Conservation (phyloP, 2,888 invertebrate species). For the Abrostola tripartita region DNA sequence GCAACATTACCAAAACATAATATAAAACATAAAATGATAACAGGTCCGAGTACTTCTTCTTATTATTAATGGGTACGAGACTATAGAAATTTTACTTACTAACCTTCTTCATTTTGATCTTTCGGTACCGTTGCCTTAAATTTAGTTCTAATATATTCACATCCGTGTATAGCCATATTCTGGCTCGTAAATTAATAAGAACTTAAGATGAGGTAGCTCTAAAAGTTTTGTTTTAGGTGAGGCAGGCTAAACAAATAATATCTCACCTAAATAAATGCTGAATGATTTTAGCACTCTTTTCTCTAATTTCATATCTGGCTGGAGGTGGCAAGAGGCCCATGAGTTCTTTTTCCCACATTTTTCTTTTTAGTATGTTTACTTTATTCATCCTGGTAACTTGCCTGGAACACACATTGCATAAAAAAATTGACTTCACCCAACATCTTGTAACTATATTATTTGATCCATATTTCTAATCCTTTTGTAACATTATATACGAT, state of each 20-base stretch:
- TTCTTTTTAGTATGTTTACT: constrained; percentile 58
- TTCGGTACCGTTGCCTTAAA: no score
- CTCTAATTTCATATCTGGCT: constrained; percentile 63
- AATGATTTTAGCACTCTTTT: constrained; percentile 68
- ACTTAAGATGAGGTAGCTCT: no score
- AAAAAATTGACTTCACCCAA: not conserved
- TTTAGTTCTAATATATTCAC: no score
- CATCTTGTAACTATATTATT: not conserved
- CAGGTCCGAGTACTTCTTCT: no score
- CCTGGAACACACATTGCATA: constrained; percentile 53
- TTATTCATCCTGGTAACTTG: constrained; percentile 58
- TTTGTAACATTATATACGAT: not conserved
- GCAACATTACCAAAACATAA: constrained; percentile 34
- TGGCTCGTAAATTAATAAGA: not conserved
- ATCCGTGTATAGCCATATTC: not conserved
- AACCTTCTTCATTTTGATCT: not conserved
- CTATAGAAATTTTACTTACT: not conserved
- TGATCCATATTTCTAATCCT: not conserved
- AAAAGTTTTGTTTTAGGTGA: no score
- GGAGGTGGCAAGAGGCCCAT: constrained; percentile 62
- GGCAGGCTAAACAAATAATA: no score
- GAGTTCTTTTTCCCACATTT: constrained; percentile 72
- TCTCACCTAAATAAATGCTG: constrained; percentile 70
- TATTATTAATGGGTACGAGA: no score
- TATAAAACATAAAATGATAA: no score